Base-by-base conservation (phyloP, 2,888 invertebrate genomes). In the Zygogramma bicolorata region DNA sequence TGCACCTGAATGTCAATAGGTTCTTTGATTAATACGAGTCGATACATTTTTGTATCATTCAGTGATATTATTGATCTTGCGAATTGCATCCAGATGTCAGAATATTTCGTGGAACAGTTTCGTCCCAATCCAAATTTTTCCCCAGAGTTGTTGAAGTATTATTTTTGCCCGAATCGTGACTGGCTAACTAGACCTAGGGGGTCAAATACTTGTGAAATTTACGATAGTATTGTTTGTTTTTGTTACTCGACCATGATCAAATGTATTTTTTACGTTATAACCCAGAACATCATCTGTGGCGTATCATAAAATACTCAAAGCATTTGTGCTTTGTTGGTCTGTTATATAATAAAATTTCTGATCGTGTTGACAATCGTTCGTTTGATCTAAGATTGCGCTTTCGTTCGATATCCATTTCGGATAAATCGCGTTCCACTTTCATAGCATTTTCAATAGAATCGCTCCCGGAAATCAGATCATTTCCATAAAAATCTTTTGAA, bases 121-220 rank as follows among this genome's bases (percentile, higher is more conserved):
- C 77, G 66, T 82, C 79, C 81, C 80, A 82, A 29, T 67, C 62
- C 22, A 77, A n/a, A 7, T 63, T 59, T 20, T 57, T n/a, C 40
- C 31, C 81, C 80, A 81, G 13, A 79, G 65, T 59, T 63, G 46
- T 72, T 68, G 74, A 8, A 77, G 59, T 18, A 79, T 61, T 53
- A 77, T 63, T 73, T 82, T 82, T 7, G 76, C 78, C 6, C 27
- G 29, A 31, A 81, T 70, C 42, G 78, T 73, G n/a, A 76, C 68
- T 8, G 81, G 10, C 71, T 71, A 15, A 81, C 7, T 3, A 80
- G 42, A 31, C 80, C 80, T 34, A 81, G 27, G 1, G 79, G 77
- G 61, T 82, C 81, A 66, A 77, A 81, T 13, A 80, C 71, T 62
- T 67, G 67, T 10, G 78, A 62, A 25, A 75, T 74, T 7, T 65